Conservation (phyloP, 2,113 vertebrate genomes). For the Sylvia atricapilla region DNA sequence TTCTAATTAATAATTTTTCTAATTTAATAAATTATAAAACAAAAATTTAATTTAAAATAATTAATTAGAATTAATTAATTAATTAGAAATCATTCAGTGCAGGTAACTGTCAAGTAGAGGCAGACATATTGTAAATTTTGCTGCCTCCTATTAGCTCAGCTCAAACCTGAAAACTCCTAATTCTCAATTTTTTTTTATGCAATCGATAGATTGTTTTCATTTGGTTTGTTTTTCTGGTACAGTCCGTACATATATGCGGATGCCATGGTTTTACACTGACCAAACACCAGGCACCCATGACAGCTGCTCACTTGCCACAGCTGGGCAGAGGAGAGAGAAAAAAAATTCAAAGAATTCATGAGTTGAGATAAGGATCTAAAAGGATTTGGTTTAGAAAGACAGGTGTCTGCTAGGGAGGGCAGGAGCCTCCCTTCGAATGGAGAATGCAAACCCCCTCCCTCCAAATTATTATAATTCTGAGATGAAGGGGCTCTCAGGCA, state of each 20-base stretch:
- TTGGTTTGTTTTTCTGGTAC: no score
- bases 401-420: no score
- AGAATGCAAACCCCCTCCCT: no score
- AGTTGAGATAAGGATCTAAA: not conserved
- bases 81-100: not conserved
- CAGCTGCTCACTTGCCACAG: not conserved
- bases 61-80: not conserved
- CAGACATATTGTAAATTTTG: not conserved
- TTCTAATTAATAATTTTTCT: no score
- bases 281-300: not conserved
- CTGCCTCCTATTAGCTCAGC: not conserved
- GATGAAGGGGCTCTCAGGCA: no score
- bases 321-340: not conserved
- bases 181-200: not conserved
- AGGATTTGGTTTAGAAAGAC: not conserved
- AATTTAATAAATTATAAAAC: no score
- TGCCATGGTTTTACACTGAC: not conserved
- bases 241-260: not conserved
- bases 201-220: not conserved
- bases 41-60: no score
- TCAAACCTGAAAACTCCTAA: not conserved
- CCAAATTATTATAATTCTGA: no score
- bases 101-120: not conserved
- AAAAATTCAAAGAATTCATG: not conserved
- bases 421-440: no score